phyloP scores from a whole-genome alignment of 2,888 invertebrate genomes.

The Pegoplata infirma region DNA sequence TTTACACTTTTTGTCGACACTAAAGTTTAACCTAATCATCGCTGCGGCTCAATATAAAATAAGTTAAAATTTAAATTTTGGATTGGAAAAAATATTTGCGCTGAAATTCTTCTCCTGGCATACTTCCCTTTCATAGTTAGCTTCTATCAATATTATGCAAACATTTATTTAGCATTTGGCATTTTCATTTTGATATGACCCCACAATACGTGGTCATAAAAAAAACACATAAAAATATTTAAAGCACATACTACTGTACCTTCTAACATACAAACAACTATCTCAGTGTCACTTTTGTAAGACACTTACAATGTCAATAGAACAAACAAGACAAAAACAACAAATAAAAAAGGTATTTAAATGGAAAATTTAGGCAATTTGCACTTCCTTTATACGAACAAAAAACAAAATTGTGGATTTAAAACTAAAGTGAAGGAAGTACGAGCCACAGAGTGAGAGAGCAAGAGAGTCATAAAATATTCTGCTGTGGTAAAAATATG shows the following conservation, averaged over 20 bases:
- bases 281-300: slow-evolving; percentile 12
- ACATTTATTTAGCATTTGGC: slow-evolving; percentile 34
- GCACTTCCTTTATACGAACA: slow-evolving; percentile 32
- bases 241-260: too few species aligned
- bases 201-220: neutral
- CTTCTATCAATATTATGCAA: slow-evolving; percentile 24
- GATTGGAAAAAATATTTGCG: too few species aligned
- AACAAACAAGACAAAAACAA: too few species aligned
- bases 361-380: slow-evolving; percentile 44
- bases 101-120: neutral
- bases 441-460: neutral
- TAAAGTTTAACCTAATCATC: too few species aligned
- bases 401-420: neutral
- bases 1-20: too few species aligned
- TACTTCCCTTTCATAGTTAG: neutral
- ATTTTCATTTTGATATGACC: slow-evolving; percentile 20
- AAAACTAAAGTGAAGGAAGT: neutral
- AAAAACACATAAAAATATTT: neutral
- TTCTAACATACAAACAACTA: neutral
- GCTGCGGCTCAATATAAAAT: too few species aligned
- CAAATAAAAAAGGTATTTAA: slow-evolving; percentile 22
- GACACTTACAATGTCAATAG: slow-evolving; percentile 36
- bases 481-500: too few species aligned
- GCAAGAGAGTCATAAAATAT: too few species aligned
- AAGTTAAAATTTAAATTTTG: too few species aligned